phyloP scores from a whole-genome alignment of 2,888 invertebrate species.

The Sesia bembeciformis region DNA sequence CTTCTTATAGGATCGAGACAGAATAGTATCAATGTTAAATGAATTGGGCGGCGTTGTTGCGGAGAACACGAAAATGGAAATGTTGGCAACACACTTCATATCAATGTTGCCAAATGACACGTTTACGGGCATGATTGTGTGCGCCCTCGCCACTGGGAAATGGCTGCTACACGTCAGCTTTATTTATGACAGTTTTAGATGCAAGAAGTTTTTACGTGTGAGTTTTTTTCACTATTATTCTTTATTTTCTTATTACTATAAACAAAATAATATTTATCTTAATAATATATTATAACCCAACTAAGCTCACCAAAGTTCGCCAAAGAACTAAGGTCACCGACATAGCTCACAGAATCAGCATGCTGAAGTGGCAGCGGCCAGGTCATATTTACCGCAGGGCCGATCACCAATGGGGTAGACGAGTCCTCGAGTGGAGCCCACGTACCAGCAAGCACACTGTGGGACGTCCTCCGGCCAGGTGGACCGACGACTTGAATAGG shows the following conservation, averaged over 20 bases:
- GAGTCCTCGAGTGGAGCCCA: too few species aligned
- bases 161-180: slow-evolving; percentile 58
- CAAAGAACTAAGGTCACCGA: too few species aligned
- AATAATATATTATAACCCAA: too few species aligned
- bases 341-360: too few species aligned
- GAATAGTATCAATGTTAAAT: slow-evolving; percentile 54
- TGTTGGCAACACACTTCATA: slow-evolving; percentile 63
- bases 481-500: too few species aligned
- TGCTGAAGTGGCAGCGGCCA: too few species aligned
- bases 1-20: slow-evolving; percentile 45
- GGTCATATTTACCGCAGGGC: too few species aligned
- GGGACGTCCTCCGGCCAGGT: too few species aligned
- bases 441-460: too few species aligned
- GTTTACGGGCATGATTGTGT: slow-evolving; percentile 66
- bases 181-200: slow-evolving; percentile 60
- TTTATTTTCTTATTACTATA: neutral
- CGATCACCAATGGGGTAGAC: too few species aligned
- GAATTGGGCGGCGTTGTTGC: slow-evolving; percentile 64
- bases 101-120: slow-evolving; percentile 57
- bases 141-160: slow-evolving; percentile 61
- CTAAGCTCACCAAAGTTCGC: too few species aligned
- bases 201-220: slow-evolving; percentile 59
- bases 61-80: slow-evolving; percentile 67
- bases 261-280: too few species aligned
- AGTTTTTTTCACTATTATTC: slow-evolving; percentile 6